Evolutionary conservation across 2,888 invertebrate genomes (phyloP), one percentile per base, ranked within the genome.

Genomic region (Homarus gammarus): DNA sequence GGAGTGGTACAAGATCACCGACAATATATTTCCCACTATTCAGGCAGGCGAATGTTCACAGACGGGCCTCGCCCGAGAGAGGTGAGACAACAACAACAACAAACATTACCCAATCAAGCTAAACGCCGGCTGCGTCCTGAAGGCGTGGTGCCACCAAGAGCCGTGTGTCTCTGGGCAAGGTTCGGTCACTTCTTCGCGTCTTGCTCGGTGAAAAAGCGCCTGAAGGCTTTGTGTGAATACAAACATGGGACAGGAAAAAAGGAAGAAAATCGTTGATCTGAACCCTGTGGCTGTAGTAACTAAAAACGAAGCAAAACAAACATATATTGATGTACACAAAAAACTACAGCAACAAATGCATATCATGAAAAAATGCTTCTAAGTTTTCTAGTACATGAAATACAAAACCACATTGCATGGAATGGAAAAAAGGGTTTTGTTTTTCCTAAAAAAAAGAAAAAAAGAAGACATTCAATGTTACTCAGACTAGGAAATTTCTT

Each of bases 151-250:
- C 56, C 56, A 22, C 44, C 38, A 12, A 68, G 83, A 22, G 86
- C 86, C 22, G 77, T 70, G 68, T 86, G 86, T 49, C 70, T 86
- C n/a, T 51, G 77, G 70, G 79, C 86, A 5, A 79, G 38, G 51
- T 56, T 86, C 51, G 18, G 86, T 2, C 86, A 86, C 72, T 86
- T 86, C 40, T 79, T 86, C 38, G 70, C 51, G 10, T 86, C 86
- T 0, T 86, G 86, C 64, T 79, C 79, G 22, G 79, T 70, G 38
- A 36, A 38, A 22, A 38, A 70, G 33, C 86, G 79, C n/a, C 72
- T 86, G 2, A 78, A 44, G 38, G 86, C 86, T n/a, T 3, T 86
- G 27, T 86, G 86, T 61, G 68, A 86, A 36, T 72, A 83, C 72
- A 44, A 75, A 18, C 38, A 12, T 22, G 56, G 56, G 2, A 31